phyloP scores from a whole-genome alignment of 1,140 invertebrate genomes.

The Penaeus vannamei region DNA sequence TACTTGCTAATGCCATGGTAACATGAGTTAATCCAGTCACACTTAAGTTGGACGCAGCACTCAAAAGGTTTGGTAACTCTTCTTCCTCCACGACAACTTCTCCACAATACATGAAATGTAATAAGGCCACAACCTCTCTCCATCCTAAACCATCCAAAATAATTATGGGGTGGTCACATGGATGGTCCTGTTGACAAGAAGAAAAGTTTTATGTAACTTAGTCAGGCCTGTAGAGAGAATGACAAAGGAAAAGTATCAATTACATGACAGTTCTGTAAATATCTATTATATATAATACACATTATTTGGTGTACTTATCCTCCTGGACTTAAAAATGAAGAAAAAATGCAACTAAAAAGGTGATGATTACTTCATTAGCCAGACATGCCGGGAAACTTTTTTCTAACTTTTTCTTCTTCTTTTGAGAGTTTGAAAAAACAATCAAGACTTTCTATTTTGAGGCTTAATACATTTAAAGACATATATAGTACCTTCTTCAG shows the following conservation, averaged over 20 bases:
- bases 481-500: no score
- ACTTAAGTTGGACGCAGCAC: slow-evolving; percentile 49
- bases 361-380: no score
- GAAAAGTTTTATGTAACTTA: neutral
- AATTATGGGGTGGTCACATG: slow-evolving; percentile 64
- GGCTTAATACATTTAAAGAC: no score
- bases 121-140: slow-evolving; percentile 46
- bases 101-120: slow-evolving; percentile 66
- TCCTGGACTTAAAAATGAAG: no score
- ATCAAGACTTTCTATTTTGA: no score
- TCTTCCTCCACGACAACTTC: slow-evolving; percentile 63
- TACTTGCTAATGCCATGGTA: slow-evolving; percentile 52
- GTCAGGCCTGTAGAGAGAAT: neutral
- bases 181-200: slow-evolving; percentile 56
- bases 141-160: slow-evolving; percentile 61
- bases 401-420: no score
- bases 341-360: no score
- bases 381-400: no score
- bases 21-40: slow-evolving; percentile 61
- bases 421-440: no score
- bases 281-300: neutral
- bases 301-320: no score
- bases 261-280: neutral
- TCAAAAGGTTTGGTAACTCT: slow-evolving; percentile 40
- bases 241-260: neutral